These are phyloP conservation scores for Caracal caracal DNA, from an alignment of 2,113 vertebrate genomes.

Conservation along the genomic window DNA sequence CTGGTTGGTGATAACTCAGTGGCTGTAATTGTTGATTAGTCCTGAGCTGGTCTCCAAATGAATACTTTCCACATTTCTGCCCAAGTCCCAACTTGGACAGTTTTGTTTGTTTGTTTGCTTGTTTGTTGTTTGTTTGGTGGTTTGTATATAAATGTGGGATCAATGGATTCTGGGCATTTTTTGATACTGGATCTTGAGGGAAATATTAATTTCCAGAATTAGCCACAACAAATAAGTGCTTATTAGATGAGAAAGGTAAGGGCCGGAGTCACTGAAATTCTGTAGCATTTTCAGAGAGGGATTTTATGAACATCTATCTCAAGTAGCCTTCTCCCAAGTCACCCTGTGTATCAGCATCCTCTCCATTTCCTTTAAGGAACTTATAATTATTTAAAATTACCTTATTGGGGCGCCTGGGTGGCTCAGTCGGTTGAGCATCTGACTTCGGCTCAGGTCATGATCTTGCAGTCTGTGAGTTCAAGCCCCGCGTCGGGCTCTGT, in stretches of 20 bases:
- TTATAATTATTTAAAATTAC: neutral
- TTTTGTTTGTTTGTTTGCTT: neutral
- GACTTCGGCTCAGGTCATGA: no score
- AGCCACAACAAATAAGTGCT: neutral
- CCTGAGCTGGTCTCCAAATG: neutral
- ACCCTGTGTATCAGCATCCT: fast-evolving
- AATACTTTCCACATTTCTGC: neutral
- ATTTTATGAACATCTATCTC: neutral
- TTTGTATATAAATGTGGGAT: neutral
- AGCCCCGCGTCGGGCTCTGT: no score
- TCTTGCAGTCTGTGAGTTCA: no score
- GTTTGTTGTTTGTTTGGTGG: constrained; percentile 19
- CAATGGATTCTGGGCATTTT: neutral
- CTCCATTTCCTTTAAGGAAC: neutral
- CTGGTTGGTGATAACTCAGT: neutral
- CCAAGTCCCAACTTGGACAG: neutral
- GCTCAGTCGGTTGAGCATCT: no score
- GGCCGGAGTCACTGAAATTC: neutral
- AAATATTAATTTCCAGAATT: constrained; percentile 11
- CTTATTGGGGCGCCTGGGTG: neutral
- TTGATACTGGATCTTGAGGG: neutral
- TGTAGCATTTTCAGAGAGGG: neutral
- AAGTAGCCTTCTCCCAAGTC: neutral
- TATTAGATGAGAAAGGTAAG: neutral
- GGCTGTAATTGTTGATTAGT: neutral